Conservation (phyloP, 2,113 vertebrate species). For the Emydocephalus ijimae region DNA sequence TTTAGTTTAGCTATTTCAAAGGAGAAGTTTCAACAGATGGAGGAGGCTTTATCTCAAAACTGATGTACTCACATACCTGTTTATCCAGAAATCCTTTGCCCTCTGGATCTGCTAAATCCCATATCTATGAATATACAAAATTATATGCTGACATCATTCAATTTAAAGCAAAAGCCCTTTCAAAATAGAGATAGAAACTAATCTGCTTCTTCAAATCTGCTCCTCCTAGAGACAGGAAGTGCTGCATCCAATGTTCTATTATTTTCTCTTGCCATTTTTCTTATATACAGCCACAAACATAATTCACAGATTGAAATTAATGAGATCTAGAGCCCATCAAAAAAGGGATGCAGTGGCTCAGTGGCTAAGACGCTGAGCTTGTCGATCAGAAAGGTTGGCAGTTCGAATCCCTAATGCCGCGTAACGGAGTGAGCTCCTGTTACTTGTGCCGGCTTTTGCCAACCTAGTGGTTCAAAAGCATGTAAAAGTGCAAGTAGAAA, state of each 20-base stretch:
- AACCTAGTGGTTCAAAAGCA: no score
- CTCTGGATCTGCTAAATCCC: slow-evolving; percentile 97
- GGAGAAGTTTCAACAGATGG: background rate
- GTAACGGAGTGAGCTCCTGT: no score
- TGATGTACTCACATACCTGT: slow-evolving; percentile 74
- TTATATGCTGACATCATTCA: background rate
- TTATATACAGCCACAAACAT: background rate
- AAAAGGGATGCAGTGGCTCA: no score
- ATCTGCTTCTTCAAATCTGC: background rate
- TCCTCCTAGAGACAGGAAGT: background rate
- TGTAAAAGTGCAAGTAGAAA: no score
- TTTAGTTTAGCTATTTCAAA: background rate
- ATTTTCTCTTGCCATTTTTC: background rate
- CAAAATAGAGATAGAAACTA: background rate
- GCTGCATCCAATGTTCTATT: background rate
- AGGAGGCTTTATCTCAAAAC: background rate
- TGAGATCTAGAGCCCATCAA: background rate
- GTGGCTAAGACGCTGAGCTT: no score
- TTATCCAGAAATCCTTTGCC: slow-evolving; percentile 96
- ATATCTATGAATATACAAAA: slow-evolving; percentile 79
- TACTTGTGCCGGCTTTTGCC: no score
- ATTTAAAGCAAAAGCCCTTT: background rate
- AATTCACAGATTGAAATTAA: background rate
- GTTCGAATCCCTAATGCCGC: no score
- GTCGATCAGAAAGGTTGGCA: no score